These are phyloP conservation scores for Dorcus parallelipipedus DNA, from an alignment of 2,888 invertebrate genomes.

Conservation along the genomic window DNA sequence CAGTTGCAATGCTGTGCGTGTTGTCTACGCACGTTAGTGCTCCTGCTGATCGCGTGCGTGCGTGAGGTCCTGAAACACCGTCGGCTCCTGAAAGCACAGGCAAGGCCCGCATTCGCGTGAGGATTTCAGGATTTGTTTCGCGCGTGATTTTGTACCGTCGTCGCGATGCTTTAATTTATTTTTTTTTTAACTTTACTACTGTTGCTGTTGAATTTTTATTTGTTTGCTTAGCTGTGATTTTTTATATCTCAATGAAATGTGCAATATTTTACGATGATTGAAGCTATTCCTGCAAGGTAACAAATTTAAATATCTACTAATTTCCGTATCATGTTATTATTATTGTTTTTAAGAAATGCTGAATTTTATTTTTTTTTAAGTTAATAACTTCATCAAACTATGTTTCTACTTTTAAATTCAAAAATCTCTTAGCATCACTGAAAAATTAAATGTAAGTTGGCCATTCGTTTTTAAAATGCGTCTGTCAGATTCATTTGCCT, in stretches of 20 bases:
- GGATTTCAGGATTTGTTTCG: slow-evolving; percentile 11
- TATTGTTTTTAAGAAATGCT: too few species aligned
- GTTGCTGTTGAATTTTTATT: background rate
- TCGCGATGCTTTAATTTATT: slow-evolving; percentile 3
- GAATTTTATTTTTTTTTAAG: too few species aligned
- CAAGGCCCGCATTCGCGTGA: slow-evolving; percentile 7
- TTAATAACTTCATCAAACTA: too few species aligned
- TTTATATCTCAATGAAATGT: background rate
- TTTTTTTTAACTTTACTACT: background rate
- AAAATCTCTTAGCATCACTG: too few species aligned
- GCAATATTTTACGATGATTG: slow-evolving; percentile 9
- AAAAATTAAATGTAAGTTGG: too few species aligned
- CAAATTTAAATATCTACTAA: too few species aligned
- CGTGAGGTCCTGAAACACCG: background rate
- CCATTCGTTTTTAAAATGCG: too few species aligned
- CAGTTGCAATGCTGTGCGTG: slow-evolving; percentile 44
- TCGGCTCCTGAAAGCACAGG: too few species aligned
- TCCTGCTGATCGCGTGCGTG: slow-evolving; percentile 1
- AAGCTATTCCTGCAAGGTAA: slow-evolving; percentile 13
- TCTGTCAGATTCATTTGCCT: too few species aligned
- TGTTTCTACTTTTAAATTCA: too few species aligned
- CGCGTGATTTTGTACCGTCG: background rate
- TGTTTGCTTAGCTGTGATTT: background rate
- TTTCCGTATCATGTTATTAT: too few species aligned
- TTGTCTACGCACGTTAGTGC: slow-evolving; percentile 33